A percentile compares a stretch with the other conserved stretches of the same genome.
These are phyloP conservation scores for Leptopilina boulardi DNA, from an alignment of 1,140 invertebrate species.

Conservation along the genomic window DNA sequence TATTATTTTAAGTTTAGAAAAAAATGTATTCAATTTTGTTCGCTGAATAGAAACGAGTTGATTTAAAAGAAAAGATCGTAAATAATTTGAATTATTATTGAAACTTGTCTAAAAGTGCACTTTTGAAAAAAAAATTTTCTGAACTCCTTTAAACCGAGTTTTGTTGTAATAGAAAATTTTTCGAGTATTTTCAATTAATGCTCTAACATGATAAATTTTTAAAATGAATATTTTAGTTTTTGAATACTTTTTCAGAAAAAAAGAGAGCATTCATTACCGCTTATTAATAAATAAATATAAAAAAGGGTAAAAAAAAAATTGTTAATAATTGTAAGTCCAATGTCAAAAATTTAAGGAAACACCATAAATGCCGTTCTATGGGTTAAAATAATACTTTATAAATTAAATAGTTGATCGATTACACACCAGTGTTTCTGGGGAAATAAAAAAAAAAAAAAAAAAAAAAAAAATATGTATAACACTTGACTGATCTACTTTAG, in stretches of 20 bases:
- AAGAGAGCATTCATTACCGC: background rate
- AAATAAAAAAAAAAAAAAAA: background rate
- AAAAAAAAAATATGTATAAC: background rate
- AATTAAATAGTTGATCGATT: background rate
- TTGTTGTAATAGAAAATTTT: background rate
- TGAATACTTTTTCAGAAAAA: background rate
- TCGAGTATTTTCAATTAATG: background rate
- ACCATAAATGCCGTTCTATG: background rate
- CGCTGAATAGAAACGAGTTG: too few relatives aligned
- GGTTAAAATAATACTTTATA: background rate
- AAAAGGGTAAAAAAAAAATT: constrained; percentile 3
- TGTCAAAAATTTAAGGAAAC: background rate
- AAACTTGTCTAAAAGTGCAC: constrained; percentile 8
- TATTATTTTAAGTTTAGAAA: too few relatives aligned
- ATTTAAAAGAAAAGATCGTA: background rate
- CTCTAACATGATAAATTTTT: too few relatives aligned
- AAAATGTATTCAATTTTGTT: too few relatives aligned
- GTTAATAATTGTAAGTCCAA: constrained; percentile 18
- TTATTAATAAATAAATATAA: background rate
- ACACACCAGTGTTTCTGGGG: background rate
- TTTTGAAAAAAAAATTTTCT: background rate
- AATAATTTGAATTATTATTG: background rate
- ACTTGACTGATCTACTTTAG: background rate
- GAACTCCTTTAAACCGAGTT: background rate
- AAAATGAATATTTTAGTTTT: background rate